These are phyloP conservation scores for Agrilus planipennis DNA, from an alignment of 1,140 invertebrate species.

Conservation along the genomic window DNA sequence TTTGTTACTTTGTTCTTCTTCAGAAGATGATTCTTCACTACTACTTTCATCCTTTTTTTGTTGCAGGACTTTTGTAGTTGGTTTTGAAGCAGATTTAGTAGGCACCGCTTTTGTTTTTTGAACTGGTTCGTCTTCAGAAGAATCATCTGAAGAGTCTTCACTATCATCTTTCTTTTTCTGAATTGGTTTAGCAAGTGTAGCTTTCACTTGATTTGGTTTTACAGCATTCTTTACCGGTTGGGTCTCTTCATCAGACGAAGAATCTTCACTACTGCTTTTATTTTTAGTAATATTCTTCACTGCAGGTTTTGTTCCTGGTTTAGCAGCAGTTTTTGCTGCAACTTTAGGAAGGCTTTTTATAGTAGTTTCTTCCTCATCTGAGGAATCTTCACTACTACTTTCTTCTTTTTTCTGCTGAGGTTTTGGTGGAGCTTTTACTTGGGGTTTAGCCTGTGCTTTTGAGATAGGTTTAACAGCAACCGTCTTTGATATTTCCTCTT, in stretches of 20 bases:
- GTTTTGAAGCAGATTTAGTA: slow-evolving; percentile 5
- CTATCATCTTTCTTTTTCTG: background rate
- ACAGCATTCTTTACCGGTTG: background rate
- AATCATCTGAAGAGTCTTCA: background rate
- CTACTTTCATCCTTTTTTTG: slow-evolving; percentile 17
- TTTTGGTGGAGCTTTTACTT: no score
- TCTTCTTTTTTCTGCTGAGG: slow-evolving; percentile 15
- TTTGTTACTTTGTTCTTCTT: slow-evolving; percentile 20
- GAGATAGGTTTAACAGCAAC: slow-evolving; percentile 11
- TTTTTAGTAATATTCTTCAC: no score
- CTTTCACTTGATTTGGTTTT: background rate
- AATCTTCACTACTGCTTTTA: background rate
- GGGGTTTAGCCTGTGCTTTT: slow-evolving; percentile 16
- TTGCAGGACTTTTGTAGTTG: background rate
- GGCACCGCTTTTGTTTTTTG: background rate
- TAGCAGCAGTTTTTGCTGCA: background rate
- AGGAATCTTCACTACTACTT: slow-evolving; percentile 25
- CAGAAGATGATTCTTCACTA: slow-evolving; percentile 26
- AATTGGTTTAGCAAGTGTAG: slow-evolving; percentile 1
- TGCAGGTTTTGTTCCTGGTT: background rate
- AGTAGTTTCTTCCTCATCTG: slow-evolving; percentile 20
- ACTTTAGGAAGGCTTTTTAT: slow-evolving; percentile 7
- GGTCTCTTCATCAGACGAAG: background rate
- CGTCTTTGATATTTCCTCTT: slow-evolving; percentile 15
- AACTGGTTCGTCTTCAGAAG: slow-evolving; percentile 4